Evolutionary conservation across 2,113 vertebrate species (phyloP).

Genomic region (Gymnobelideus leadbeateri): DNA sequence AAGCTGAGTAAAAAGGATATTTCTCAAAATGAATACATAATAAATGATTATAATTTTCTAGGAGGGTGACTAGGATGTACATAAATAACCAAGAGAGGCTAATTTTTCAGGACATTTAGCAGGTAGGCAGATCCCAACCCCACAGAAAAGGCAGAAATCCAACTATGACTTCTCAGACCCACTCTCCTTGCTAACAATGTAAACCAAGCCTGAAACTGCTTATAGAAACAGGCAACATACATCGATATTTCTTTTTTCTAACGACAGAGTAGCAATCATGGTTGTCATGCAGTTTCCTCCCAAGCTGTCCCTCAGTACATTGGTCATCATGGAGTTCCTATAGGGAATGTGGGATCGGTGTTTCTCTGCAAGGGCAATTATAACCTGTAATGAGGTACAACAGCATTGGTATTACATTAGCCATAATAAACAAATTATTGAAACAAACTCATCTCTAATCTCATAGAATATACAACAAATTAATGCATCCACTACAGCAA

Average conservation of each 20-base stretch:
- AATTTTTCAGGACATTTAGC: not conserved
- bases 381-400: slow-evolving; percentile 88
- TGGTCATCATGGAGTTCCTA: slow-evolving; percentile 98
- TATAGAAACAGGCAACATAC: slow-evolving; percentile 81
- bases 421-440: not conserved
- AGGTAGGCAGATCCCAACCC: not conserved
- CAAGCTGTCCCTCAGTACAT: slow-evolving; percentile 96
- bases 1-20: not conserved
- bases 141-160: not conserved
- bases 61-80: not conserved
- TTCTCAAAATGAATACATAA: not conserved
- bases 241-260: slow-evolving; percentile 93
- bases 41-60: not conserved
- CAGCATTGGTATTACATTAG: not conserved
- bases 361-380: slow-evolving; percentile 95
- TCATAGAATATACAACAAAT: not conserved
- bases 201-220: not conserved
- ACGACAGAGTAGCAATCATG: slow-evolving; percentile 94
- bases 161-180: not conserved
- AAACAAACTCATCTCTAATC: not conserved
- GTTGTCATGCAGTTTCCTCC: slow-evolving; percentile 98
- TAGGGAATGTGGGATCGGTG: slow-evolving; percentile 96
- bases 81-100: not conserved
- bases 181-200: not conserved
- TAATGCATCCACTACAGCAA: not conserved